A percentile compares a stretch with the other conserved stretches of the same genome.
These are phyloP conservation scores for Drosophila engyochracea DNA, from an alignment of 2,888 invertebrate species.

Conservation along the genomic window DNA sequence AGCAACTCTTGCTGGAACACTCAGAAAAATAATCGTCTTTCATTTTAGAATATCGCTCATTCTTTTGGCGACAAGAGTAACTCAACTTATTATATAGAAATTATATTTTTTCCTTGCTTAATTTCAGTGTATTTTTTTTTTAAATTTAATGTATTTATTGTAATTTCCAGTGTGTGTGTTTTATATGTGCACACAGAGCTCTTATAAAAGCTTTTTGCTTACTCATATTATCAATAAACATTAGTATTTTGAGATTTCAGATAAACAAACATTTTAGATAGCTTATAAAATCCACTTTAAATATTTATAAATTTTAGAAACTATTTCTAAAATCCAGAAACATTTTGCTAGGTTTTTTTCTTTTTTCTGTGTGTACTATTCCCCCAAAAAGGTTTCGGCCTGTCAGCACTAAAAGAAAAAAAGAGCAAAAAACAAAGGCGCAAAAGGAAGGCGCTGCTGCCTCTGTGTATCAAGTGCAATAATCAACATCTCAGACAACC, in stretches of 20 bases:
- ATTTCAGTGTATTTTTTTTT: neutral
- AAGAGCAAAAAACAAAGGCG: constrained; percentile 37
- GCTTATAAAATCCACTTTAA: neutral
- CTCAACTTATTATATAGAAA: neutral
- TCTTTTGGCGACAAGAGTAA: neutral
- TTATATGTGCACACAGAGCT: neutral
- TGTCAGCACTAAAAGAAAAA: constrained; percentile 64
- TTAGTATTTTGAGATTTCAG: no score
- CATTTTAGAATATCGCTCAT: neutral
- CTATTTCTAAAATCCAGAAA: neutral
- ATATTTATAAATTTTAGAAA: neutral
- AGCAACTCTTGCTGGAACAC: constrained; percentile 12
- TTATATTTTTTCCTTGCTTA: neutral
- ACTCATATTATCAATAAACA: neutral
- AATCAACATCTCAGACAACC: constrained; percentile 63
- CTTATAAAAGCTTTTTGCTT: neutral
- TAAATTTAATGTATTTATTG: no score
- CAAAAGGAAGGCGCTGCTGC: constrained; percentile 2
- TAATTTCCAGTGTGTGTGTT: neutral
- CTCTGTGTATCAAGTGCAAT: constrained; percentile 62
- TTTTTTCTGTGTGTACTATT: neutral
- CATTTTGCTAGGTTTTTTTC: neutral
- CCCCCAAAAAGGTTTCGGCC: constrained; percentile 32
- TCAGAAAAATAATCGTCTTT: neutral
- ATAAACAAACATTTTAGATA: neutral